A percentile compares a stretch with the other conserved stretches of the same genome.
phyloP scores from a whole-genome alignment of 1,140 invertebrate genomes.

The Coelopa frigida region DNA sequence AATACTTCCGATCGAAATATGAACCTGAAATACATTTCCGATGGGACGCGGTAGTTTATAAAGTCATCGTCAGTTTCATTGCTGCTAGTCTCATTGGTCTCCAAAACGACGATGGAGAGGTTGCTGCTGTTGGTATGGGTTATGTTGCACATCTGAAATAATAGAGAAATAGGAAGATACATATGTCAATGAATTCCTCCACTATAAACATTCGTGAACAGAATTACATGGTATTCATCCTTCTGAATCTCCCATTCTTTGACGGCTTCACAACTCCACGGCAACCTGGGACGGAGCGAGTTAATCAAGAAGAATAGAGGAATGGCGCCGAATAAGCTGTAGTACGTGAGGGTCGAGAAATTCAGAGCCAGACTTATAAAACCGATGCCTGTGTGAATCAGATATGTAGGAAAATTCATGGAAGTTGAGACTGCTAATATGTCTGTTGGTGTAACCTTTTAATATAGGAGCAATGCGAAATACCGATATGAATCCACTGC shows the following conservation, averaged over 20 bases:
- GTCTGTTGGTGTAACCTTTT: conserved; percentile 24
- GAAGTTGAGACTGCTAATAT: not conserved
- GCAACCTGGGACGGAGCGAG: conserved; percentile 28
- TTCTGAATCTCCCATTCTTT: conserved; percentile 4
- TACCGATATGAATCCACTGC: conserved; percentile 37
- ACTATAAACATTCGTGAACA: too few species aligned
- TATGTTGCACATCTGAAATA: not conserved
- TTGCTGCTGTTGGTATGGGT: not conserved
- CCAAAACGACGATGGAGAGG: not conserved
- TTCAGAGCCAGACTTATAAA: conserved; percentile 30
- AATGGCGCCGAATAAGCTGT: conserved; percentile 26
- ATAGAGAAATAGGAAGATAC: not conserved
- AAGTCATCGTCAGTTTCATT: not conserved
- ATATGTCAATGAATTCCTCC: not conserved
- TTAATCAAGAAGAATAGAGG: conserved; percentile 31
- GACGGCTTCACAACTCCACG: conserved; percentile 34
- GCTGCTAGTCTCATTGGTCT: not conserved
- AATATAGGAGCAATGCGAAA: conserved; percentile 36
- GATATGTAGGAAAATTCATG: not conserved
- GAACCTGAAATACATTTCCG: conserved; percentile 30
- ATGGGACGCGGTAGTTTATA: conserved; percentile 19
- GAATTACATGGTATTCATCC: conserved; percentile 12
- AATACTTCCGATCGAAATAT: conserved; percentile 3
- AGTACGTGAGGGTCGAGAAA: conserved; percentile 22
- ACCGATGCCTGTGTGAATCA: conserved; percentile 29